These are phyloP conservation scores for Lordiphosa fenestrarum DNA, from an alignment of 2,888 invertebrate genomes.

Conservation along the genomic window DNA sequence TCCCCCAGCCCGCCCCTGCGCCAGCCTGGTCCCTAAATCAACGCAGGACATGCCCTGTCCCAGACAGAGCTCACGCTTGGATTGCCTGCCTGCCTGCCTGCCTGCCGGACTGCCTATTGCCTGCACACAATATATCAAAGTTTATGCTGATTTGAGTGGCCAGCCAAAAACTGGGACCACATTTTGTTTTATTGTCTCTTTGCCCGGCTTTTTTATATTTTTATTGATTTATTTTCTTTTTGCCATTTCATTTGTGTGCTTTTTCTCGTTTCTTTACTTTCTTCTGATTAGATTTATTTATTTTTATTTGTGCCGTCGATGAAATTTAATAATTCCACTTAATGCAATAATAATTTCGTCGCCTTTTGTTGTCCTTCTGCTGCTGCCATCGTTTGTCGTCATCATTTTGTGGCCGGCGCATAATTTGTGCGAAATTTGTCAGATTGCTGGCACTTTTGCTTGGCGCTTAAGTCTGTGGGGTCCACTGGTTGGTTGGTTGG, in stretches of 20 bases:
- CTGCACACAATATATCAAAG: slow-evolving; percentile 70
- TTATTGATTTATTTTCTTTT: slow-evolving; percentile 67
- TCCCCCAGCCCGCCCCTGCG: not conserved
- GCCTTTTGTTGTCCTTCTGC: slow-evolving; percentile 56
- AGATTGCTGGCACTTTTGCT: slow-evolving; percentile 65
- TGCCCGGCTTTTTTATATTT: slow-evolving; percentile 9
- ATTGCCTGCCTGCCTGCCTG: slow-evolving; percentile 29
- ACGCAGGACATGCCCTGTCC: slow-evolving; percentile 55
- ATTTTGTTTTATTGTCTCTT: slow-evolving; percentile 66
- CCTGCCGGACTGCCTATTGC: slow-evolving; percentile 44
- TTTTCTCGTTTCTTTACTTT: slow-evolving; percentile 49
- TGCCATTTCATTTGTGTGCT: slow-evolving; percentile 69
- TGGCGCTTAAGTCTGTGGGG: slow-evolving; percentile 65
- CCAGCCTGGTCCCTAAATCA: slow-evolving; percentile 59
- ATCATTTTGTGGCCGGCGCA: slow-evolving; percentile 59
- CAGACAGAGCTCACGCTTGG: slow-evolving; percentile 37
- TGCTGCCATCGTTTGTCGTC: slow-evolving; percentile 38
- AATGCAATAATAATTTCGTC: slow-evolving; percentile 75
- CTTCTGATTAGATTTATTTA: slow-evolving; percentile 74
- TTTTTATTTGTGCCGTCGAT: slow-evolving; percentile 68
- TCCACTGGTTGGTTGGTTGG: not conserved
- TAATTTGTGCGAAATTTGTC: slow-evolving; percentile 75
- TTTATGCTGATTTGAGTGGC: slow-evolving; percentile 75
- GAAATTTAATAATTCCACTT: slow-evolving; percentile 75
- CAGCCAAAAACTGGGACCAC: slow-evolving; percentile 26